Evolutionary conservation across 2,888 invertebrate genomes (phyloP), one percentile per base, ranked within the genome.

Genomic region (Machimus rusticus): DNA sequence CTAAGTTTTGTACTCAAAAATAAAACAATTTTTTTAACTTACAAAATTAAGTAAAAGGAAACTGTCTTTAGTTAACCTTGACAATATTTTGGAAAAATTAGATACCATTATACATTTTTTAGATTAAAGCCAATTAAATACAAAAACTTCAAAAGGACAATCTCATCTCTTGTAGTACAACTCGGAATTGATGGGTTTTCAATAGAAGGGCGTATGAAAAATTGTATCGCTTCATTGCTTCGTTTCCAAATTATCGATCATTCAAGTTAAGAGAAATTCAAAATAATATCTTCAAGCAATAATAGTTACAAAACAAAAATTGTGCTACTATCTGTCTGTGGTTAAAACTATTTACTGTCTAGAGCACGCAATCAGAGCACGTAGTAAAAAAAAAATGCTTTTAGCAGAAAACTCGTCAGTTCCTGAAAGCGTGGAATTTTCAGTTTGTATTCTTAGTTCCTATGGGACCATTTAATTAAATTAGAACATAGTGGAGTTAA

Each of bases 381-480:
- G 23, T 23, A 12, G 28, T 66, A 57, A 23, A 57, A 57, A 23
- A 66, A 2, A 66, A 34, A 66, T 55, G 28, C 23, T 66, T 66
- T 23, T 78, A n/a, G 78, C 14, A 23, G 78, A 43, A 78, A 78
- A 43, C 39, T 43, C 23, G n/a, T 43, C 78, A 78, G 43, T 43
- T 78, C 78, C 37, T 39, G 37, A 23, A 23, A 78, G 78, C 19
- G 37, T 28, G 37, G 1, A 43, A 43, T 81, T 81, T 31, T 55
- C 51, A 9, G 39, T 23, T 84, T 66, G 16, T 14, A 23, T 57
- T 16, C 66, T 84, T 74, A 85, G 74, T 85, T 85, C 46, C 74
- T 31, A 74, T 74, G 85, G 85, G 85, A 85, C 85, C 85, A 85
- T 85, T 85, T 34, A 66, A 57, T 84, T 57, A 84, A 34, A 46